phyloP scores from a whole-genome alignment of 2,888 invertebrate species.

The Chloromyia formosa region DNA sequence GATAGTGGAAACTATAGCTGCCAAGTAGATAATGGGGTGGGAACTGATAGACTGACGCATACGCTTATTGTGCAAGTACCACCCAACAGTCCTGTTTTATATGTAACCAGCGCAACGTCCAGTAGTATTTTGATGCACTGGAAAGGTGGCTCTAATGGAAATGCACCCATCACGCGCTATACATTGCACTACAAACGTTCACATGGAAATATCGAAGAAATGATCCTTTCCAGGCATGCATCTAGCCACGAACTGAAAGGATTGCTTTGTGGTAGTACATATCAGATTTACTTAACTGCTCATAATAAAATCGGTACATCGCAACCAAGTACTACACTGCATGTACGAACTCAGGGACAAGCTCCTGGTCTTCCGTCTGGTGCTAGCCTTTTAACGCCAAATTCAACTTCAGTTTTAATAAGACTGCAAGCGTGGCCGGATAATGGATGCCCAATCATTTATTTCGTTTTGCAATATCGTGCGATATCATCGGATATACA shows the following conservation, averaged over 20 bases:
- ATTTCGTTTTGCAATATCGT: slow-evolving; percentile 76
- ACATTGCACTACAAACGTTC: slow-evolving; percentile 73
- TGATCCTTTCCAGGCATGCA: slow-evolving; percentile 71
- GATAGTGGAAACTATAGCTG: slow-evolving; percentile 79
- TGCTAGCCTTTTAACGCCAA: slow-evolving; percentile 72
- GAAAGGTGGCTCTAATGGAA: slow-evolving; percentile 77
- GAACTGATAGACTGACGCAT: slow-evolving; percentile 73
- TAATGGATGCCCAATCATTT: slow-evolving; percentile 75
- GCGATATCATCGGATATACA: slow-evolving; percentile 67
- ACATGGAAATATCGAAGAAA: slow-evolving; percentile 73
- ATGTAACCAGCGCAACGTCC: slow-evolving; percentile 79
- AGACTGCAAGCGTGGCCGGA: slow-evolving; percentile 78
- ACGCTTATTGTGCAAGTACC: slow-evolving; percentile 77
- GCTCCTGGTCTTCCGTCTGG: slow-evolving; percentile 75
- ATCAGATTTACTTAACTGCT: slow-evolving; percentile 75
- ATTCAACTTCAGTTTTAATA: slow-evolving; percentile 74
- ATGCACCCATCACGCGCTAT: slow-evolving; percentile 74
- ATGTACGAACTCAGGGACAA: slow-evolving; percentile 76
- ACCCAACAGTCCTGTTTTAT: slow-evolving; percentile 76
- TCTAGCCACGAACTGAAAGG: slow-evolving; percentile 75
- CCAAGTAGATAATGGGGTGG: slow-evolving; percentile 73
- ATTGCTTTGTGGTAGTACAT: slow-evolving; percentile 76
- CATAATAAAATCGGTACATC: slow-evolving; percentile 78
- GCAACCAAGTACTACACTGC: slow-evolving; percentile 73
- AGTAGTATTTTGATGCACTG: slow-evolving; percentile 78